These are phyloP conservation scores for Thera obeliscata DNA, from an alignment of 2,888 invertebrate genomes.

Conservation along the genomic window DNA sequence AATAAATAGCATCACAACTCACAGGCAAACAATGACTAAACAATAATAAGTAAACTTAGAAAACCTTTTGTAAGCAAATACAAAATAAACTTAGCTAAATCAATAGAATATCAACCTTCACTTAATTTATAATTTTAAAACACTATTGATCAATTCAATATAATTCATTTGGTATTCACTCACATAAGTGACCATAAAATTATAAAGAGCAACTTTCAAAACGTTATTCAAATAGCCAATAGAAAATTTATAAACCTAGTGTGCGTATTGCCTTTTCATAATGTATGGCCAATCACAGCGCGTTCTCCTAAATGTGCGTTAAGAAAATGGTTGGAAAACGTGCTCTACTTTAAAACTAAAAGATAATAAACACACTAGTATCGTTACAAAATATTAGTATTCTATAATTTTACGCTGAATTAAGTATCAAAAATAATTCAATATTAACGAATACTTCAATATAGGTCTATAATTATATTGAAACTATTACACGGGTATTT, in stretches of 20 bases:
- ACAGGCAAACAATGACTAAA: constrained; percentile 60
- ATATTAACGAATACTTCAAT: too few relatives aligned
- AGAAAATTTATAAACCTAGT: constrained; percentile 6
- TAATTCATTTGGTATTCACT: constrained; percentile 3
- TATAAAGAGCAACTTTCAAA: constrained; percentile 36
- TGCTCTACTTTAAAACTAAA: constrained; percentile 40
- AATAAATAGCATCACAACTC: constrained; percentile 71
- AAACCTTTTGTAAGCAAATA: constrained; percentile 23
- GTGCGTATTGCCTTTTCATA: constrained; percentile 5
- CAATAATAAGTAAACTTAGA: background rate
- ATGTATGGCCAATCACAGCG: constrained; percentile 36
- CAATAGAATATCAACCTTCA: constrained; percentile 1
- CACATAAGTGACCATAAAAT: constrained; percentile 31
- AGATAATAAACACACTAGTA: background rate
- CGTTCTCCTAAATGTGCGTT: constrained; percentile 20
- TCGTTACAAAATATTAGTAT: background rate
- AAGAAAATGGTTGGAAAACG: constrained; percentile 34
- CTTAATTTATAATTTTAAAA: background rate
- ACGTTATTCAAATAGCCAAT: constrained; percentile 22
- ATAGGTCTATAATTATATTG: background rate
- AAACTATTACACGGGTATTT: too few relatives aligned
- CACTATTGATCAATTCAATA: background rate
- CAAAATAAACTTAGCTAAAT: constrained; percentile 5
- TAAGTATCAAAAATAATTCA: too few relatives aligned
- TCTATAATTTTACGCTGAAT: too few relatives aligned